A percentile compares a stretch with the other conserved stretches of the same genome.
Conservation (phyloP, 2,113 vertebrate genomes). For the Pan paniscus region DNA sequence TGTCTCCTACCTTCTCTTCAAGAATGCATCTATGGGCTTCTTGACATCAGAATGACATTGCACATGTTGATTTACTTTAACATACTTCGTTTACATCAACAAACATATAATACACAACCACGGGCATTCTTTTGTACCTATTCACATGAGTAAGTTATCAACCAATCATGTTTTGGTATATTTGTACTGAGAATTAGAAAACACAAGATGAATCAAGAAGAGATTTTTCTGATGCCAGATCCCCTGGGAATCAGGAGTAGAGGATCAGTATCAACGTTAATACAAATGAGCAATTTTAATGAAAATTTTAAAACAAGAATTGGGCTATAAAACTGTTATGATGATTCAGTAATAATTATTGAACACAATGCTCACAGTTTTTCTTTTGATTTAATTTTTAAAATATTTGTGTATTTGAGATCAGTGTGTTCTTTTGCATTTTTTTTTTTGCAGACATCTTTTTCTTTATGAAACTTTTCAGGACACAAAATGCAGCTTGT, state of each 20-base stretch:
- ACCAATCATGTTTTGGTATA: not conserved
- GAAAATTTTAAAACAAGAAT: not conserved
- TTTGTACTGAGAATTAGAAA: not conserved
- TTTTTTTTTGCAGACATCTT: not conserved
- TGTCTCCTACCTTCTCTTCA: not conserved
- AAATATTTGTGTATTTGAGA: slow-evolving; percentile 46
- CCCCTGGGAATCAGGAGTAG: not conserved
- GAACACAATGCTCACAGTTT: not conserved
- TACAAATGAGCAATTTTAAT: not conserved
- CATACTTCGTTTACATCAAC: not conserved
- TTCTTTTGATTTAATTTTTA: not conserved
- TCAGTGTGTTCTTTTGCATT: slow-evolving; percentile 61
- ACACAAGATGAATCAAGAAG: not conserved
- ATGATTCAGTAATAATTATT: not conserved
- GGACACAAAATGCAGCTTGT: slow-evolving; percentile 82
- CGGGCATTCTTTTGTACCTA: too few species aligned
- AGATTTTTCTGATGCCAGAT: not conserved
- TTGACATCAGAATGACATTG: not conserved
- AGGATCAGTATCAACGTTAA: not conserved
- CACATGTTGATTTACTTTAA: not conserved
- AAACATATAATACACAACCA: not conserved
- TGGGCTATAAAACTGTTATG: not conserved
- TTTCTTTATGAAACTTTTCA: slow-evolving; percentile 76
- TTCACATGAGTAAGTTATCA: not conserved
- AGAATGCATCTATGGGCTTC: not conserved